Percentiles rank a stretch among this genome's conserved stretches.
These are phyloP conservation scores for Cataglyphis albicans DNA, from an alignment of 2,888 invertebrate genomes.

Conservation along the genomic window DNA sequence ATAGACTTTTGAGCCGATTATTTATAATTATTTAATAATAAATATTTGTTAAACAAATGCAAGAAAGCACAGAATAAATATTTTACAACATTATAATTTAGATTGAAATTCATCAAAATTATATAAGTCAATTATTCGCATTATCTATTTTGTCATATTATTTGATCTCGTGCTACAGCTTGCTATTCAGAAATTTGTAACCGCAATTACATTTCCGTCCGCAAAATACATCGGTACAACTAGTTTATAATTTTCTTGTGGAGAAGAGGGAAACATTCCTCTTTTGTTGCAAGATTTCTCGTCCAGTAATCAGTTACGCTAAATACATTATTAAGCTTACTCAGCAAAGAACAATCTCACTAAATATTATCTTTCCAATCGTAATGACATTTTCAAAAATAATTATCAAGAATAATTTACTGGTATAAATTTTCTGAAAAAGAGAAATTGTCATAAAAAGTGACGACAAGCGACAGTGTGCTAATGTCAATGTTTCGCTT, in stretches of 20 bases:
- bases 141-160: constrained; percentile 36
- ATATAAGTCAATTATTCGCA: constrained; percentile 23
- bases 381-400: neutral
- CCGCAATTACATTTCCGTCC: constrained; percentile 71
- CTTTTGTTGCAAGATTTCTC: constrained; percentile 49
- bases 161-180: constrained; percentile 34
- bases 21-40: neutral
- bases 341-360: constrained; percentile 48
- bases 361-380: constrained; percentile 64
- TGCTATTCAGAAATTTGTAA: constrained; percentile 66
- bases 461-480: neutral
- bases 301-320: constrained; percentile 64
- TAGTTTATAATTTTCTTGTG: constrained; percentile 76
- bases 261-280: constrained; percentile 65
- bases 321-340: constrained; percentile 69
- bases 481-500: neutral
- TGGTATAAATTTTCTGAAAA: neutral
- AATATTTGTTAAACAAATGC: constrained; percentile 1
- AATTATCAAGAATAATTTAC: constrained; percentile 24
- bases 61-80: neutral
- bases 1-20: neutral
- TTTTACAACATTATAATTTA: neutral
- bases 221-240: constrained; percentile 66
- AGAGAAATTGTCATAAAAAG: constrained; percentile 16
- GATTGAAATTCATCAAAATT: constrained; percentile 22